Evolutionary conservation across 2,113 vertebrate species (phyloP).

Genomic region (Scomber scombrus): DNA sequence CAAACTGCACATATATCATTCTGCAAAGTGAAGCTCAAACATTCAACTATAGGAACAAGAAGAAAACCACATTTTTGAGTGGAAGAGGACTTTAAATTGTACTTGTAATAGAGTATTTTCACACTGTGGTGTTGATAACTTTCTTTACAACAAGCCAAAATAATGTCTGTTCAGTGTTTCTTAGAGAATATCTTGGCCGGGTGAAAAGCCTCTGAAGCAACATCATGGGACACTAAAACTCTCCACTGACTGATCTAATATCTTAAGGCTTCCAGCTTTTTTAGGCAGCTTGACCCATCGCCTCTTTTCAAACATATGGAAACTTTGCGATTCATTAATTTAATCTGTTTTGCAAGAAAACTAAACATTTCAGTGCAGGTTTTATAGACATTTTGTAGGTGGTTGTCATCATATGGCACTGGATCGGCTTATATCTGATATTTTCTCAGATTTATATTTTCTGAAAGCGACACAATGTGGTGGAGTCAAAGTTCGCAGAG

Average conservation of each 20-base stretch:
- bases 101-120: too few relatives aligned
- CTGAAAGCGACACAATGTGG: not conserved
- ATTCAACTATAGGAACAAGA: too few relatives aligned
- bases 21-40: too few relatives aligned
- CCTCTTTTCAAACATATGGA: conserved; percentile 3
- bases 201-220: not conserved
- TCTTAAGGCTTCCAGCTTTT: conserved; percentile 17
- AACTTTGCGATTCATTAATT: conserved; percentile 4
- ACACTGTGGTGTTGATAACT: too few relatives aligned
- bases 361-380: not conserved
- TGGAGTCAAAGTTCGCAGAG: not conserved
- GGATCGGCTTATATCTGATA: not conserved
- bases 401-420: not conserved
- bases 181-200: not conserved
- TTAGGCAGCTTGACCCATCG: conserved; percentile 1
- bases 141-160: not conserved
- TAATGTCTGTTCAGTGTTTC: not conserved
- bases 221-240: conserved; percentile 10
- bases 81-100: too few relatives aligned
- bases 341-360: not conserved
- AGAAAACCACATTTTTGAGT: too few relatives aligned
- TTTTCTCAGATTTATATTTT: not conserved
- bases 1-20: too few relatives aligned
- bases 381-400: not conserved
- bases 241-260: conserved; percentile 34